These are phyloP conservation scores for Gari tellinella DNA, from an alignment of 2,888 invertebrate species.

Conservation along the genomic window DNA sequence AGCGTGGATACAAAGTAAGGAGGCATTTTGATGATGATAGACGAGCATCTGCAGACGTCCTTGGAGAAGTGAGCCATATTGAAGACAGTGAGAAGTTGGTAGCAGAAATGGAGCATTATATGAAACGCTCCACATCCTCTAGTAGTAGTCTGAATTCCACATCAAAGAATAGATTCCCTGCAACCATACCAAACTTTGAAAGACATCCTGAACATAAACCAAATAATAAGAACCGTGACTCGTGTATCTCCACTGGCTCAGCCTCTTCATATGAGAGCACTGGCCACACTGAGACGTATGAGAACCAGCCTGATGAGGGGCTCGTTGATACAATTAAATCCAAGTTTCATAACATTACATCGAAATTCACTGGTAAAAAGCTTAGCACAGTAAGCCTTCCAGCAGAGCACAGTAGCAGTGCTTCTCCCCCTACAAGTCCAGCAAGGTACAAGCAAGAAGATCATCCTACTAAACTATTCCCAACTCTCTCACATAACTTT, in stretches of 20 bases:
- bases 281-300: slow-evolving; percentile 33
- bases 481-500: slow-evolving; percentile 32
- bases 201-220: slow-evolving; percentile 35
- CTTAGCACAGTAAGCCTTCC: slow-evolving; percentile 12
- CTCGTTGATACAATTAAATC: slow-evolving; percentile 76
- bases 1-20: slow-evolving; percentile 22
- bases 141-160: slow-evolving; percentile 42
- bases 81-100: slow-evolving; percentile 74
- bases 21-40: slow-evolving; percentile 42
- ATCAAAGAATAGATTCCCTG: slow-evolving; percentile 68
- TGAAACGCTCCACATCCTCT: slow-evolving; percentile 68
- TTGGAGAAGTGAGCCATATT: slow-evolving; percentile 44
- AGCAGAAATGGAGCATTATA: slow-evolving; percentile 79
- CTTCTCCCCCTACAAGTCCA: slow-evolving; percentile 18
- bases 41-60: slow-evolving; percentile 60
- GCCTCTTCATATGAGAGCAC: slow-evolving; percentile 76
- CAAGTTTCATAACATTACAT: slow-evolving; percentile 71
- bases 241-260: slow-evolving; percentile 70
- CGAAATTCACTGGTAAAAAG: slow-evolving; percentile 62
- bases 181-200: slow-evolving; percentile 55
- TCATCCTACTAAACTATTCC: slow-evolving; percentile 37
- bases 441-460: slow-evolving; percentile 38
- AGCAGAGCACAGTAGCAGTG: slow-evolving; percentile 6
- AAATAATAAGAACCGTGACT: slow-evolving; percentile 63
- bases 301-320: slow-evolving; percentile 54